A percentile compares a stretch with the other conserved stretches of the same genome.
These are phyloP conservation scores for Pheosia gnoma DNA, from an alignment of 2,888 invertebrate genomes.

Conservation along the genomic window DNA sequence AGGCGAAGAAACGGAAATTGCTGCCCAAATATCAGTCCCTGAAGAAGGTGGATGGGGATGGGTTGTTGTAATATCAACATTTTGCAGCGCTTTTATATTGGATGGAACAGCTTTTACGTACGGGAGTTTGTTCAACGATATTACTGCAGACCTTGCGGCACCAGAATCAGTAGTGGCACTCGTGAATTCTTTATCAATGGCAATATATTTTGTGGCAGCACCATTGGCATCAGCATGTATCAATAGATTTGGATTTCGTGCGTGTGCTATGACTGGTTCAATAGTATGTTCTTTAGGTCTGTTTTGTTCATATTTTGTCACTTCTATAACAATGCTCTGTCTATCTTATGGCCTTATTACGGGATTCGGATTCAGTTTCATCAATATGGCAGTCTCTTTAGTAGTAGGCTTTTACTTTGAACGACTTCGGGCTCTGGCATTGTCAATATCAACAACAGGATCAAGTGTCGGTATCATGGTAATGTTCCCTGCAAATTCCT, in stretches of 20 bases:
- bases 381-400: slow-evolving; percentile 63
- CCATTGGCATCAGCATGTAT: slow-evolving; percentile 72
- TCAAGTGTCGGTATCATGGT: slow-evolving; percentile 70
- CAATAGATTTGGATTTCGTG: slow-evolving; percentile 75
- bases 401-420: slow-evolving; percentile 79
- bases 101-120: slow-evolving; percentile 72
- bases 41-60: slow-evolving; percentile 76
- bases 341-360: slow-evolving; percentile 64
- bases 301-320: slow-evolving; percentile 62
- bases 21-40: slow-evolving; percentile 72
- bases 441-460: slow-evolving; percentile 64
- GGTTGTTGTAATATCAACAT: slow-evolving; percentile 66
- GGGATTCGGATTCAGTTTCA: slow-evolving; percentile 68
- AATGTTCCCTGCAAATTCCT: slow-evolving; percentile 63
- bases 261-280: slow-evolving; percentile 69
- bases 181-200: slow-evolving; percentile 67
- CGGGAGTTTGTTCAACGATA: slow-evolving; percentile 64
- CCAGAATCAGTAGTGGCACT: slow-evolving; percentile 59
- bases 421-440: slow-evolving; percentile 63
- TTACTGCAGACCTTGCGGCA: slow-evolving; percentile 56
- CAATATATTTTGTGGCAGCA: slow-evolving; percentile 65
- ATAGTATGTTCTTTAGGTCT: slow-evolving; percentile 58
- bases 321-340: slow-evolving; percentile 51
- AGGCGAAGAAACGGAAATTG: slow-evolving; percentile 73
- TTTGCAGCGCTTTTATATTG: slow-evolving; percentile 57